Evolutionary conservation across 2,888 invertebrate genomes (phyloP), one percentile per base, ranked within the genome.

Genomic region (Bugula neritina): DNA sequence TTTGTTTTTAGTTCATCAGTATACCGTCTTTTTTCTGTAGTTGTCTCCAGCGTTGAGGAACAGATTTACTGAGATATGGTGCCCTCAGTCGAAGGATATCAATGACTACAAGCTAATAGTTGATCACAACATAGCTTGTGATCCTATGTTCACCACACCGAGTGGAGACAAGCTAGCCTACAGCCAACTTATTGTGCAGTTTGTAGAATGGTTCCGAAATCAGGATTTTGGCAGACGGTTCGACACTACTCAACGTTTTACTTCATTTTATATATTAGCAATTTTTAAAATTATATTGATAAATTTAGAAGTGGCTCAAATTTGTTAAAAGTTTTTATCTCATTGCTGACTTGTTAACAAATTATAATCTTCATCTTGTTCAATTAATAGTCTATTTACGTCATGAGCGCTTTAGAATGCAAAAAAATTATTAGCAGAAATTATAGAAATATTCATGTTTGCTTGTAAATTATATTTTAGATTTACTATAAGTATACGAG

Each of bases 11-110:
- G n/a, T n/a, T n/a, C n/a, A n/a, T n/a, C n/a, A n/a, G n/a, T n/a
- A n/a, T n/a, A n/a, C n/a, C n/a, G n/a, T 35, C 71, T 71, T 71
- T 54, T 71, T 75, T 71, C 78, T 82, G 23, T 77, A 88, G 87
- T 87, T 99, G 13, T 99, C 98, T 0, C 97, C 97, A 0, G 98
- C 99, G 0, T 85, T 99, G 71, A 87, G 99, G 71, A 99, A 99
- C 86, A 89, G 99, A 69, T 95, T 99, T 79, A 98, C 99, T 0
- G 99, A 99, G 86, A 94, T 99, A 80, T 99, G 98, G 98, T 97
- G 97, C 80, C 92, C 91, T 72, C 80, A 77, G 70, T 77, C 77
- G 34, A 74, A 72, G 52, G 74, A 77, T 23, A 86, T 88, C 71
- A 86, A 89, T 21, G 97, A 98, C 84, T 86, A 95, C 55, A 85